phyloP scores from a whole-genome alignment of 2,113 vertebrate species.

The Cygnus buccinator region DNA sequence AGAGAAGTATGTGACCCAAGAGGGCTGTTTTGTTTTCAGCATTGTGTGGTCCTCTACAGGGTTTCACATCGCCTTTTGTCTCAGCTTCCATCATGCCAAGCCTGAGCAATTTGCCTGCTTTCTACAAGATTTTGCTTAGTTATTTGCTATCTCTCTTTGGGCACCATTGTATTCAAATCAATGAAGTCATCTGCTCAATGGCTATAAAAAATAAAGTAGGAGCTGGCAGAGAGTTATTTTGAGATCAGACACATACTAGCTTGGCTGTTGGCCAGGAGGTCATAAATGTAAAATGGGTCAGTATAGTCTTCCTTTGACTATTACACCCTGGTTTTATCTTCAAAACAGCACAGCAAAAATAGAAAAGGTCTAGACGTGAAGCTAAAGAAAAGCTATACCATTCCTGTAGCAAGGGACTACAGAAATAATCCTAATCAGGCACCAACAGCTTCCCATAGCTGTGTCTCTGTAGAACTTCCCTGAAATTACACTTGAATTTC shows the following conservation, averaged over 20 bases:
- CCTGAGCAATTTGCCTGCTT: background rate
- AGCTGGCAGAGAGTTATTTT: background rate
- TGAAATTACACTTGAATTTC: background rate
- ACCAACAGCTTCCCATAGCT: background rate
- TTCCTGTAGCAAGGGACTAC: background rate
- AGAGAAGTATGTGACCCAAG: fast-evolving
- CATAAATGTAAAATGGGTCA: background rate
- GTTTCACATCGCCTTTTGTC: background rate
- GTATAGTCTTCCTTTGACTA: background rate
- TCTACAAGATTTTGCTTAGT: background rate
- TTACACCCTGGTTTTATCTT: background rate
- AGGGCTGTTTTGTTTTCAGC: background rate
- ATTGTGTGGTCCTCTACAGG: fast-evolving
- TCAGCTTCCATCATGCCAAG: background rate
- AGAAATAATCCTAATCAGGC: background rate
- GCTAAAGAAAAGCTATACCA: background rate
- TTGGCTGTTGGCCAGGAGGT: background rate
- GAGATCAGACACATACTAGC: background rate
- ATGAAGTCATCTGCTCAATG: background rate
- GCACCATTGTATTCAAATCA: background rate
- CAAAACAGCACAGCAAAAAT: background rate
- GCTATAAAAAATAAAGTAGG: background rate
- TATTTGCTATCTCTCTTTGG: background rate
- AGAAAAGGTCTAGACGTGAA: background rate
- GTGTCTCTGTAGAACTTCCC: background rate